phyloP scores from a whole-genome alignment of 2,797 vertebrate species.

The Carapus acus region DNA sequence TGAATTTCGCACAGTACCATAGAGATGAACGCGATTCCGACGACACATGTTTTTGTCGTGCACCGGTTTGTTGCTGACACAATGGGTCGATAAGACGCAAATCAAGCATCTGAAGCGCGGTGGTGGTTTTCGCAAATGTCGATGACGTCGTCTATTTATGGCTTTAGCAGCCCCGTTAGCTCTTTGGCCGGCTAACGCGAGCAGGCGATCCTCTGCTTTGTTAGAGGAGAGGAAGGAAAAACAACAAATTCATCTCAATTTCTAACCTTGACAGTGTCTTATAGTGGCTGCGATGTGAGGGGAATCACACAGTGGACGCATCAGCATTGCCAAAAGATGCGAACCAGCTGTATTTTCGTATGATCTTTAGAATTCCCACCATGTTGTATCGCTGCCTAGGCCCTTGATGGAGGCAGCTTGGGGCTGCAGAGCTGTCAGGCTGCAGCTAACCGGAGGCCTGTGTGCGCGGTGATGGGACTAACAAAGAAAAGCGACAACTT shows the following conservation, averaged over 20 bases:
- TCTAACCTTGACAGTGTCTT: not conserved
- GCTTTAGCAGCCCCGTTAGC: constrained; percentile 22
- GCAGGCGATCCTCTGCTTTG: constrained; percentile 43
- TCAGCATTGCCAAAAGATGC: accelerated
- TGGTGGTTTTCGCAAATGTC: not conserved
- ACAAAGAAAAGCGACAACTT: not conserved
- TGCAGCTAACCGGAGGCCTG: not conserved
- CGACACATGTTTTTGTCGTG: too few relatives aligned
- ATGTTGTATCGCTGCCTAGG: too few relatives aligned
- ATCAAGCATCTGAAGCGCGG: accelerated
- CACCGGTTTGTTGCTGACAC: too few relatives aligned
- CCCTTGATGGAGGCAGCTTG: too few relatives aligned
- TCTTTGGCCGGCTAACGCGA: constrained; percentile 28
- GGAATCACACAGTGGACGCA: too few relatives aligned
- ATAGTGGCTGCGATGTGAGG: accelerated
- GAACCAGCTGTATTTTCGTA: too few relatives aligned
- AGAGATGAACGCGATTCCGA: too few relatives aligned
- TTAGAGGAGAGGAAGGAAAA: constrained; percentile 4
- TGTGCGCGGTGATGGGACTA: not conserved
- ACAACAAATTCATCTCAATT: not conserved
- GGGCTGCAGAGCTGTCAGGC: not conserved
- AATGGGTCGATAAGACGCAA: too few relatives aligned
- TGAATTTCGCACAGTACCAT: too few relatives aligned
- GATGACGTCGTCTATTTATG: constrained; percentile 26
- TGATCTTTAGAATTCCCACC: too few relatives aligned